Evolutionary conservation across 2,888 invertebrate species (phyloP).

Genomic region (Smittia sp.): DNA sequence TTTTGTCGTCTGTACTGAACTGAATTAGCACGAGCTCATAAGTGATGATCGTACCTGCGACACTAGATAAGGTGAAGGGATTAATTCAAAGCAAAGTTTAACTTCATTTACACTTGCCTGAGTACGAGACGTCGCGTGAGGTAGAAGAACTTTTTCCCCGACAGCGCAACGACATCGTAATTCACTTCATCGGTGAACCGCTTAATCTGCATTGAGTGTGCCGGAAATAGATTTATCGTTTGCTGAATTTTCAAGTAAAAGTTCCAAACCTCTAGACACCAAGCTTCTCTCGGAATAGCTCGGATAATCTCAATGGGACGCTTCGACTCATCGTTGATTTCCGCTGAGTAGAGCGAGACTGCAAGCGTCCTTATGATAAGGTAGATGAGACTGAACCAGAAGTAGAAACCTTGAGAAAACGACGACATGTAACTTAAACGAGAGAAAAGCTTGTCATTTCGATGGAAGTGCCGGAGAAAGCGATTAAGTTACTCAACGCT

Average conservation of each 20-base stretch:
- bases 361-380: slow-evolving; percentile 57
- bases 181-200: slow-evolving; percentile 51
- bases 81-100: neutral
- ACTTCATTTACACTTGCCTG: neutral
- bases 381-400: slow-evolving; percentile 59
- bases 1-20: slow-evolving; percentile 27
- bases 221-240: neutral
- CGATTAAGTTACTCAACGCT: slow-evolving; percentile 53
- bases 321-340: slow-evolving; percentile 58
- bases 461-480: too few species aligned
- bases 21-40: slow-evolving; percentile 37
- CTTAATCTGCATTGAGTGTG: slow-evolving; percentile 46
- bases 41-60: neutral
- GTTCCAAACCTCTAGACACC: slow-evolving; percentile 50
- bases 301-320: slow-evolving; percentile 51
- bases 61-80: neutral
- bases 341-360: slow-evolving; percentile 59
- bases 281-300: slow-evolving; percentile 54
- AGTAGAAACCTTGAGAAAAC: slow-evolving; percentile 55
- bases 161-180: slow-evolving; percentile 50
- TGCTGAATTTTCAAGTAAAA: neutral
- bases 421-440: slow-evolving; percentile 47
- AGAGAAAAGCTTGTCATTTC: too few species aligned
- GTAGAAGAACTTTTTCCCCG: slow-evolving; percentile 52
- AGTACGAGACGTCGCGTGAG: slow-evolving; percentile 48